Conservation (phyloP, 1,140 invertebrate genomes). For the Triops longicaudatus region DNA sequence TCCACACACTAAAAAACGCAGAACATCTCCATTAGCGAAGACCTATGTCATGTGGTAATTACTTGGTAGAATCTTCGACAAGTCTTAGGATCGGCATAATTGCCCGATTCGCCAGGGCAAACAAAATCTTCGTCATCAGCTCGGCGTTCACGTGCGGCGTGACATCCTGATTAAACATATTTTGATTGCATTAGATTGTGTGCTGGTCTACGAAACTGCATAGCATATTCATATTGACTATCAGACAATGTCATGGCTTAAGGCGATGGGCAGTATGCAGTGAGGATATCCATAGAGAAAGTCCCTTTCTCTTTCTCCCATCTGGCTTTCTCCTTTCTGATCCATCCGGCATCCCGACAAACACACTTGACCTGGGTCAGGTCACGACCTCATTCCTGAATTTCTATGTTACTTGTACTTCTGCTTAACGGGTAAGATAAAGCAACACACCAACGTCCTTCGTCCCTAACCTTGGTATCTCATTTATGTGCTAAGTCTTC, state of each 20-base stretch:
- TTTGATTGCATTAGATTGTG: no score
- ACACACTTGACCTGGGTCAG: neutral
- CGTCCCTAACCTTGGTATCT: neutral
- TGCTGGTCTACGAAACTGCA: no score
- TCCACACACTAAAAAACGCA: slow-evolving; percentile 62
- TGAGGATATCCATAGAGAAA: neutral
- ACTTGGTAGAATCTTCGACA: slow-evolving; percentile 21
- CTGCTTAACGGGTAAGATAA: no score
- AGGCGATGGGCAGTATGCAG: neutral
- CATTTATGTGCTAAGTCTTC: neutral
- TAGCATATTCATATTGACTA: no score
- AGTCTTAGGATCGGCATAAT: slow-evolving; percentile 19
- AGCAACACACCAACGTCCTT: neutral
- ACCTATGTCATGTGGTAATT: neutral
- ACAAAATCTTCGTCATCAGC: neutral
- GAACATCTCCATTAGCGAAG: neutral
- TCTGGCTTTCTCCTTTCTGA: neutral
- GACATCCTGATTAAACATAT: neutral
- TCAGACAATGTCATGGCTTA: no score
- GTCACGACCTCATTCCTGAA: neutral
- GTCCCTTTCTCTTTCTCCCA: neutral
- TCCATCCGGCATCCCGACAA: neutral
- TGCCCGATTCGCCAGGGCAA: slow-evolving; percentile 18
- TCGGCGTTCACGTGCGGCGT: neutral
- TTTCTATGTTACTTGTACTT: neutral